phyloP scores from a whole-genome alignment of 2,888 invertebrate species.

The Himalopsyche tibetana region DNA sequence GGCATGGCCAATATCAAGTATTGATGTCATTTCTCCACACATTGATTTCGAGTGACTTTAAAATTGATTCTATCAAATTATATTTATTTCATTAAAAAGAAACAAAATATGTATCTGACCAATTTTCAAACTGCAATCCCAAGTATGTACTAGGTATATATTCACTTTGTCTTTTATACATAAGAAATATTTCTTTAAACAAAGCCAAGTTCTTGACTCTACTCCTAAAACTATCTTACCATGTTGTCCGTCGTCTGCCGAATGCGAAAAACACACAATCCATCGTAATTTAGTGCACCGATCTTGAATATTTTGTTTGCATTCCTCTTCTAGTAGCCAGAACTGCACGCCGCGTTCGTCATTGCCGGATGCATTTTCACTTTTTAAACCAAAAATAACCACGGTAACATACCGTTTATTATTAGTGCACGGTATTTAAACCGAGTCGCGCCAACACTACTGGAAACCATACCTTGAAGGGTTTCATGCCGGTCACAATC shows the following conservation, averaged over 20 bases:
- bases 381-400: slow-evolving; percentile 50
- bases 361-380: slow-evolving; percentile 48
- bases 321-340: slow-evolving; percentile 55
- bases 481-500: neutral
- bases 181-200: neutral
- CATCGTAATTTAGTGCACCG: slow-evolving; percentile 17
- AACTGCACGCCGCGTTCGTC: slow-evolving; percentile 51
- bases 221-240: neutral
- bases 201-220: neutral
- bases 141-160: too few relatives aligned
- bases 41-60: too few relatives aligned
- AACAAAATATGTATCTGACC: too few relatives aligned
- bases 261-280: slow-evolving; percentile 24
- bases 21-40: too few relatives aligned
- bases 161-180: too few relatives aligned
- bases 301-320: slow-evolving; percentile 44
- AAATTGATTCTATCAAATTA: too few relatives aligned
- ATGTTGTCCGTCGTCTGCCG: neutral
- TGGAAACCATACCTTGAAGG: neutral
- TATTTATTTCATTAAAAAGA: too few relatives aligned
- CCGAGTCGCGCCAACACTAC: slow-evolving; percentile 5
- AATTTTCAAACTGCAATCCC: too few relatives aligned
- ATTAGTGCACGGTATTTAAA: slow-evolving; percentile 60
- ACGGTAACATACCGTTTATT: slow-evolving; percentile 58
- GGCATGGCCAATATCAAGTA: too few relatives aligned